Evolutionary conservation across 1,140 invertebrate genomes (phyloP), one percentile per base, ranked within the genome.

Genomic region (Cyclina sinensis): DNA sequence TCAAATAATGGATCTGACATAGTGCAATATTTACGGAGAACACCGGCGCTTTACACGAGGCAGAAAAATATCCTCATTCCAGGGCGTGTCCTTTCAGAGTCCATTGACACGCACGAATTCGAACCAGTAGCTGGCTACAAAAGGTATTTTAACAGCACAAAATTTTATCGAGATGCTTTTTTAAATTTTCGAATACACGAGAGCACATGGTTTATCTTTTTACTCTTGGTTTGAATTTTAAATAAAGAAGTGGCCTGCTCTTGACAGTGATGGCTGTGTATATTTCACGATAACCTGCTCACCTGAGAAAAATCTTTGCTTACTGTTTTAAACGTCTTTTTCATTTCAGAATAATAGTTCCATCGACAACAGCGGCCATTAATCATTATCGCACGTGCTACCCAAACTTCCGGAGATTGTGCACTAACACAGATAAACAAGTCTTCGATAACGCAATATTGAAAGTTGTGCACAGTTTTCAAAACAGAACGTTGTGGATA

Each of bases 61-160:
- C 32, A 68, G 37, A 83, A 83, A 70, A 83, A 83, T 46, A 46
- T 83, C 27, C 24, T 83, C 3, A 37, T 83, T 39, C 59, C 57
- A 30, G 21, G 35, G 21, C 35, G 81, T 11, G n/a, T 70, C 24
- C 21, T 9, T 21, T 16, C 57, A 3, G 46, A 62, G 0, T 70
- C 39, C 30, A 9, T 83, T 11, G 59, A 70, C n/a, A 83, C 81
- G 14, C 81, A 83, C 62, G 65, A 83, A 30, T 83, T 83, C n/a
- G 30, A 43, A 65, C 81, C 81, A 2, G 24, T 14, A 16, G n/a
- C 21, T 0, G 62, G 81, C 3, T 70, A 46, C 32, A 39, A 62
- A 24, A 83, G 62, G 81, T 83, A 46, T 35, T 24, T 70, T 18
- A n/a, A n/a, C n/a, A n/a, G n/a, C n/a, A n/a, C n/a, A n/a, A n/a